Evolutionary conservation across 2,888 invertebrate genomes (phyloP).

Genomic region (Torymus auratus): DNA sequence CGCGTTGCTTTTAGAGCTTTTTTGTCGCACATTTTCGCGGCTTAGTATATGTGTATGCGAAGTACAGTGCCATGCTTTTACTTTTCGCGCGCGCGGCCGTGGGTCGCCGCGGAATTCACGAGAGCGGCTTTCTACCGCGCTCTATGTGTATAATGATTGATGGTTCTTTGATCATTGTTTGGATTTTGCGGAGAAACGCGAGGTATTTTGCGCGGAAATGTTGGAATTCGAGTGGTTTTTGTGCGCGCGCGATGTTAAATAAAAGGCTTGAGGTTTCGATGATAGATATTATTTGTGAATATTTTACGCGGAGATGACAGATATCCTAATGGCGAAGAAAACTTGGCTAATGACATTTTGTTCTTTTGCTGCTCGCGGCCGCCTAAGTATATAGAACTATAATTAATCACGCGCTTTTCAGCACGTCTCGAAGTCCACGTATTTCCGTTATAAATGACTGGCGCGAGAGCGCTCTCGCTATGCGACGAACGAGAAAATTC

Average conservation of each 20-base stretch:
- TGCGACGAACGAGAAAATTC: conserved; percentile 30
- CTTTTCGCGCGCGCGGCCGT: too few relatives aligned
- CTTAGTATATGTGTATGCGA: too few relatives aligned
- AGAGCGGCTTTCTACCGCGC: not conserved
- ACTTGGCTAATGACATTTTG: not conserved
- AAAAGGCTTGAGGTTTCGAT: not conserved
- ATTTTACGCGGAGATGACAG: not conserved
- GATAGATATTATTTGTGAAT: not conserved
- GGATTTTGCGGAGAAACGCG: not conserved
- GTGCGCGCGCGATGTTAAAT: too few relatives aligned
- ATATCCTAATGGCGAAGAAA: conserved; percentile 1
- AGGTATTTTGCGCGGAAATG: too few relatives aligned
- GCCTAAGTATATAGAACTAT: too few relatives aligned
- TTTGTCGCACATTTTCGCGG: too few relatives aligned
- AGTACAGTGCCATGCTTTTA: too few relatives aligned
- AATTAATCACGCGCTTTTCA: not conserved
- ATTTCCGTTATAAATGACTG: conserved; percentile 27
- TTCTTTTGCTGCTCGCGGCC: too few relatives aligned
- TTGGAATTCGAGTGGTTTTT: too few relatives aligned
- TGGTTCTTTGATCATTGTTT: conserved; percentile 1
- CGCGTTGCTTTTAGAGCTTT: too few relatives aligned
- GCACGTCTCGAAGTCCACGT: not conserved
- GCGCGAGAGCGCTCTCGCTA: too few relatives aligned
- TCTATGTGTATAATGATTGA: not conserved
- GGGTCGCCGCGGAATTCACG: too few relatives aligned